A percentile compares a stretch with the other conserved stretches of the same genome.
phyloP scores from a whole-genome alignment of 2,797 vertebrate species.

The Erpetoichthys calabaricus region DNA sequence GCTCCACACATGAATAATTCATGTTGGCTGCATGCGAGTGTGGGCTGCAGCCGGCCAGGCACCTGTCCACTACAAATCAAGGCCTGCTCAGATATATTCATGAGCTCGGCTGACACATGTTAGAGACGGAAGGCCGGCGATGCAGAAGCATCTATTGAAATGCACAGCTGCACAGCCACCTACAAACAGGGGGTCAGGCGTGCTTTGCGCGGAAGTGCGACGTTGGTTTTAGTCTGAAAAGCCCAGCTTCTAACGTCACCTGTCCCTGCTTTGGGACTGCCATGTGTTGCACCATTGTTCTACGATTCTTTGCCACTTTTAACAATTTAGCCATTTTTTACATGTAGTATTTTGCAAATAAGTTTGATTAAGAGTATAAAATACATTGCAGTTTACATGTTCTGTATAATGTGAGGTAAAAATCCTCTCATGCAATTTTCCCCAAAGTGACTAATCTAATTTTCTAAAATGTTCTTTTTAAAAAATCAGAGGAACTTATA shows the following conservation, averaged over 20 bases:
- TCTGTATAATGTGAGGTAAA: no score
- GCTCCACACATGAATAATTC: slow-evolving; percentile 1
- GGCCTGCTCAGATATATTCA: neutral
- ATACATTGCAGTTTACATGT: no score
- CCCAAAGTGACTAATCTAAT: no score
- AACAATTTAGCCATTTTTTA: neutral
- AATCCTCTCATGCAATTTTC: no score
- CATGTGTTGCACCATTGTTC: neutral
- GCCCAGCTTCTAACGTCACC: neutral
- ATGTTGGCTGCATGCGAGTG: neutral
- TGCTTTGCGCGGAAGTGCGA: neutral
- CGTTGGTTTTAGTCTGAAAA: neutral
- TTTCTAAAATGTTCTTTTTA: no score
- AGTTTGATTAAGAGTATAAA: no score
- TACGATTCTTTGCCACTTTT: neutral
- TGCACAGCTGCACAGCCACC: slow-evolving; percentile 2
- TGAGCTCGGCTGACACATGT: slow-evolving; percentile 4
- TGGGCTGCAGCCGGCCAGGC: neutral
- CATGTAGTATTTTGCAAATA: neutral
- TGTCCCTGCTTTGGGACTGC: neutral
- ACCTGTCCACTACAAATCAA: slow-evolving; percentile 2
- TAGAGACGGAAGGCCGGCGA: neutral
- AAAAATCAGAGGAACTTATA: no score
- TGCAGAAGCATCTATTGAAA: slow-evolving; percentile 1
- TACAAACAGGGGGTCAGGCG: neutral